Evolutionary conservation across 2,113 vertebrate species (phyloP).

Genomic region (Cyanoramphus novaezelandiae): DNA sequence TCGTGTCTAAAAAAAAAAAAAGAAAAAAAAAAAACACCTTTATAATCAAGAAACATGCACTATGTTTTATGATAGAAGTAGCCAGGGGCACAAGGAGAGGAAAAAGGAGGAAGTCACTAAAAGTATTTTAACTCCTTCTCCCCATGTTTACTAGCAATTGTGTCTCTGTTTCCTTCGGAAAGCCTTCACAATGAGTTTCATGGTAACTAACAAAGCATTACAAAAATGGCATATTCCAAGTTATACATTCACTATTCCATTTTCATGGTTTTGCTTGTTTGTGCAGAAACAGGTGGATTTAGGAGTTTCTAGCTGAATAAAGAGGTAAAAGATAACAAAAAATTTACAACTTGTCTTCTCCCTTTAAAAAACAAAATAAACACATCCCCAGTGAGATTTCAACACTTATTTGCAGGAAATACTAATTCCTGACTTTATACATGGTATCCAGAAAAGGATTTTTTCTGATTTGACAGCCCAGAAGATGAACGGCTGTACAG

Average conservation of each 20-base stretch:
- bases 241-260: background rate
- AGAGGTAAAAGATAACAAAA: background rate
- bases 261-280: background rate
- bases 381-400: background rate
- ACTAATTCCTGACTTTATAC: background rate
- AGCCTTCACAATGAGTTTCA: background rate
- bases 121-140: background rate
- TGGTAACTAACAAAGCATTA: background rate
- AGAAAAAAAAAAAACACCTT: background rate
- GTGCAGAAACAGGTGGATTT: background rate
- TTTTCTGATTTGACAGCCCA: background rate
- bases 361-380: background rate
- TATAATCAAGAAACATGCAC: background rate
- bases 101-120: background rate
- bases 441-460: background rate
- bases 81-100: rapidly evolving
- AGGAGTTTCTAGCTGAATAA: background rate
- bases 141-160: background rate
- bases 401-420: background rate
- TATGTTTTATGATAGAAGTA: background rate
- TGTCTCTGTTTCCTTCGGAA: background rate
- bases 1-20: background rate
- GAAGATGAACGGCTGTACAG: background rate
- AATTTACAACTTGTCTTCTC: rapidly evolving
- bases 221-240: background rate